phyloP scores from a whole-genome alignment of 2,797 vertebrate species.

The Anisognathus igniventris region DNA sequence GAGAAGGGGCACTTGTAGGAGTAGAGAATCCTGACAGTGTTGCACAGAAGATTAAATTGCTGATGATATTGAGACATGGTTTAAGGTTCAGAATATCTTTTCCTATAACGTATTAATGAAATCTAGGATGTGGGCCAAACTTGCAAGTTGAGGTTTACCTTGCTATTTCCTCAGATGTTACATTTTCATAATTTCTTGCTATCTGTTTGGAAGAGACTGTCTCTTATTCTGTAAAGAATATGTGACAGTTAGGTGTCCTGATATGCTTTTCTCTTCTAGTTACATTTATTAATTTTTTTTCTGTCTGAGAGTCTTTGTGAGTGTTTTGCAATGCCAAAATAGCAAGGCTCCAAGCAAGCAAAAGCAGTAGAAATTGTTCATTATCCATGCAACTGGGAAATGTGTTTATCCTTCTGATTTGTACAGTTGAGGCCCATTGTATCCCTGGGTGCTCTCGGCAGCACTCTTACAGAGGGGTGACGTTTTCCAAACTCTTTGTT shows the following conservation, averaged over 20 bases:
- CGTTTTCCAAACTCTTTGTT: neutral
- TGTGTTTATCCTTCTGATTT: neutral
- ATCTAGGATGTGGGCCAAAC: neutral
- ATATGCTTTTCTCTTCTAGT: neutral
- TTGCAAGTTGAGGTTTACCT: neutral
- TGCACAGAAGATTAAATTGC: neutral
- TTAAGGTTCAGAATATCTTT: neutral
- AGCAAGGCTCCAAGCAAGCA: neutral
- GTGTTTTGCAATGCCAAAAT: neutral
- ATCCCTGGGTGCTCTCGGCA: accelerated
- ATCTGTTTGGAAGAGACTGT: neutral
- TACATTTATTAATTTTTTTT: neutral
- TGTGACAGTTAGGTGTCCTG: neutral
- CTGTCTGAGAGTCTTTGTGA: neutral
- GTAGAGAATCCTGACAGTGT: accelerated
- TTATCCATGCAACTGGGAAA: accelerated
- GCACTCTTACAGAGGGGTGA: neutral
- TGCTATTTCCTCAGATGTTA: neutral
- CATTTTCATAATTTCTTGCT: neutral
- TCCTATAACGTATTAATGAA: neutral
- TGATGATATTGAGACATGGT: neutral
- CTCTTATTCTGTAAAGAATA: neutral
- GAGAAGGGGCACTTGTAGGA: neutral
- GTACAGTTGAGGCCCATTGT: accelerated
- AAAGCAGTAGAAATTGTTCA: neutral